A percentile compares a stretch with the other conserved stretches of the same genome.
Conservation (phyloP, 2,888 invertebrate species). For the Sicus ferrugineus region DNA sequence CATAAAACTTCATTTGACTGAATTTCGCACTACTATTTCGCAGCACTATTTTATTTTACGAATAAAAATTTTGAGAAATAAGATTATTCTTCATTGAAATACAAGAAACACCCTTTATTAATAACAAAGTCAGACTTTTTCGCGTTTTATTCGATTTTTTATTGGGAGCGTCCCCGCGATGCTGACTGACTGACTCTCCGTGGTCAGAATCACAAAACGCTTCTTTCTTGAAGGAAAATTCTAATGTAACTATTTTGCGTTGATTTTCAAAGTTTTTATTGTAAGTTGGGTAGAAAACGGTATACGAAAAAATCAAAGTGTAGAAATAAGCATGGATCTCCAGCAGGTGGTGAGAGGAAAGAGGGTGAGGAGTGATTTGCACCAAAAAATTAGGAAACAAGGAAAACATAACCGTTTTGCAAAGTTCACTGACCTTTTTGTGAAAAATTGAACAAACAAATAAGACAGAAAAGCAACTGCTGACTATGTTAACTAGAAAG, state of each 20-base stretch:
- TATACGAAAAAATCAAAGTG: slow-evolving; percentile 7
- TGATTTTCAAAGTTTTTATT: background rate
- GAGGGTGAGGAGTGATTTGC: background rate
- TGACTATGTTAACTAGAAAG: too few species aligned
- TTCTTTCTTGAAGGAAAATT: slow-evolving; percentile 23
- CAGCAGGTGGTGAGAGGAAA: background rate
- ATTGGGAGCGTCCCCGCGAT: background rate
- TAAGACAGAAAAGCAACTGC: too few species aligned
- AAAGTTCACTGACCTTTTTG: slow-evolving; percentile 1
- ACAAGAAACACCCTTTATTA: background rate
- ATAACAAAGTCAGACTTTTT: background rate
- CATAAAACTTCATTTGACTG: slow-evolving; percentile 34
- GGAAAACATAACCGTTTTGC: background rate
- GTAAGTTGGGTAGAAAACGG: slow-evolving; percentile 9
- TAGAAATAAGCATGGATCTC: background rate
- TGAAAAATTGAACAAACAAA: too few species aligned
- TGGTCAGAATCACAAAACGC: slow-evolving; percentile 17
- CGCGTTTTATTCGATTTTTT: background rate
- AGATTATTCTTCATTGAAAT: slow-evolving; percentile 29
- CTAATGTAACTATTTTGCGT: slow-evolving; percentile 18
- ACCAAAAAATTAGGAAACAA: background rate
- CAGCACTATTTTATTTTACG: too few species aligned
- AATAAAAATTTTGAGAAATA: background rate
- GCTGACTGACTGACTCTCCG: slow-evolving; percentile 22
- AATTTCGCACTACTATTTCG: too few species aligned